These are phyloP conservation scores for Tanypteryx hageni DNA, from an alignment of 2,888 invertebrate genomes.

Conservation along the genomic window DNA sequence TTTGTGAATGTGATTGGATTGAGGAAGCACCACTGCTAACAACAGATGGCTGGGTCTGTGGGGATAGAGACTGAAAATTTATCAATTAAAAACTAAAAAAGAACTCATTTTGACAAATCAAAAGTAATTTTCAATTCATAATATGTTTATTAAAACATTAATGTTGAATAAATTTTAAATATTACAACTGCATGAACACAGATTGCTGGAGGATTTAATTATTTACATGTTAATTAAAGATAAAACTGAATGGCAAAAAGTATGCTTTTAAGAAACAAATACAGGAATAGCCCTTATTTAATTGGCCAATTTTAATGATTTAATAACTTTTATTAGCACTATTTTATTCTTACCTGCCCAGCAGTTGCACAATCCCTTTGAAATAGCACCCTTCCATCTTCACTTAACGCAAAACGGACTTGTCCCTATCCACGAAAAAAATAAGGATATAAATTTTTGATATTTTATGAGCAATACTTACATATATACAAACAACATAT, in stretches of 20 bases:
- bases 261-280: not conserved
- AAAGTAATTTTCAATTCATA: not conserved
- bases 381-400: conserved; percentile 82
- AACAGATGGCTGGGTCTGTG: conserved; percentile 39
- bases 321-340: not conserved
- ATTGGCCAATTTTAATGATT: not conserved
- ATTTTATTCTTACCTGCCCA: conserved; percentile 38
- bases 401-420: conserved; percentile 81
- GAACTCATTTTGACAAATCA: not conserved
- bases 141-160: not conserved
- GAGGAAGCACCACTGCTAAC: conserved; percentile 45
- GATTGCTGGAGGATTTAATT: no score
- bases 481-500: no score
- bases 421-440: conserved; percentile 45
- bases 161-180: not conserved
- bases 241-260: not conserved
- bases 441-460: not conserved
- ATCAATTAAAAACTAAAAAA: not conserved
- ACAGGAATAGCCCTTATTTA: not conserved
- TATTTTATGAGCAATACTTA: no score
- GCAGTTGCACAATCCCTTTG: conserved; percentile 72
- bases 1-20: conserved; percentile 15
- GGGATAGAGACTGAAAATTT: conserved; percentile 20
- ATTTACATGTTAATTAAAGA: not conserved
- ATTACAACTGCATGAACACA: no score